Evolutionary conservation across 2,113 vertebrate species (phyloP).

Genomic region (Callithrix jacchus): DNA sequence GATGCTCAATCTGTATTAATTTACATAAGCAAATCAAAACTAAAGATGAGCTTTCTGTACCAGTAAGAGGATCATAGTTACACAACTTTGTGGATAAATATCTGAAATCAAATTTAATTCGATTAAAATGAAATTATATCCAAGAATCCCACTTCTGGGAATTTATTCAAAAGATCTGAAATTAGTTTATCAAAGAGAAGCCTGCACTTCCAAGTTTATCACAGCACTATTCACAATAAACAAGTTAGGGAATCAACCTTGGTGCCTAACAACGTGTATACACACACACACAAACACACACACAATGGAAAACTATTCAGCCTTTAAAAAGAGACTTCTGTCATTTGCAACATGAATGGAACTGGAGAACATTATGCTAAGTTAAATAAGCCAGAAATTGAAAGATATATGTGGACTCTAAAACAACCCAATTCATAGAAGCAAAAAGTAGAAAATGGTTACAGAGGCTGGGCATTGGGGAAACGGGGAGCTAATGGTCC

Average conservation of each 20-base stretch:
- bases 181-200: neutral
- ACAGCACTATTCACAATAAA: neutral
- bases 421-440: neutral
- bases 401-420: neutral
- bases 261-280: neutral
- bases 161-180: neutral
- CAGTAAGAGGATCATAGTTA: neutral
- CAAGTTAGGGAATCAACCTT: neutral
- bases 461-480: too few relatives aligned
- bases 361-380: neutral
- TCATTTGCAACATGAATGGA: neutral
- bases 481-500: neutral
- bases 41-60: neutral
- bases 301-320: neutral
- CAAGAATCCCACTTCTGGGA: neutral
- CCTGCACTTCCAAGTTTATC: neutral
- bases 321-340: neutral
- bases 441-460: neutral
- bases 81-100: neutral
- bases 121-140: neutral
- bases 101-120: neutral
- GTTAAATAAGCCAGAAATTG: neutral
- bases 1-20: neutral
- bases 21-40: neutral
- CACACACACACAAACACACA: too few relatives aligned